Evolutionary conservation across 2,113 vertebrate species (phyloP), one percentile per base, ranked within the genome.

Genomic region (Trachemys scripta): DNA sequence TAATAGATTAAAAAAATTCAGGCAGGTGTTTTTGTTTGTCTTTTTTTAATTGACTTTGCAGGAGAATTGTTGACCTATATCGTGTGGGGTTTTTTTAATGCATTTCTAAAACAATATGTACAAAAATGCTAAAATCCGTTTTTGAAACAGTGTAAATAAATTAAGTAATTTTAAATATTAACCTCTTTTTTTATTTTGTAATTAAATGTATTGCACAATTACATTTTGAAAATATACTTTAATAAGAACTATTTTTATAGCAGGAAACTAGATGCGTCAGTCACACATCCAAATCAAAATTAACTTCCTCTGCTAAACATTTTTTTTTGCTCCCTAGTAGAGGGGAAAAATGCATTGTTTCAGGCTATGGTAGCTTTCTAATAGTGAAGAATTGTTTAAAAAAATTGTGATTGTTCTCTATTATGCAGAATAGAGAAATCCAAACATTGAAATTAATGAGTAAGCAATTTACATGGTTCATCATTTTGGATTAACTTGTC

Each of bases 61-160:
- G 47, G 85, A 75, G 81, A 80, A 87, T 88, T 88, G 75, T 81
- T 96, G 57, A 42, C 47, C 53, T 90, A 50, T 95, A 93, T 89
- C 95, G 83, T 95, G 54, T 59, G 27, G 57, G 57, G 5, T 2
- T 27, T 56, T 88, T 92, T 93, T 50, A 69, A 69, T 95, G 84
- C 94, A 83, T 93, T 96, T 97, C 85, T 96, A 90, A 89, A 82
- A 82, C 96, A 93, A 92, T 96, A 96, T 93, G 85, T 96, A 79
- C 86, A 95, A 59, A 88, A 91, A 83, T 95, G 80, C 75, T 83
- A 81, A 59, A 83, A 75, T 93, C 91, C 53, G 0, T 79, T 95
- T 96, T 85, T 92, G 94, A 85, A 94, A 81, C 65, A 82, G 88
- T 94, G 92, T 97, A 96, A 50, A 81, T 88, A 94, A 85, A 12